A percentile compares a stretch with the other conserved stretches of the same genome.
Conservation (phyloP, 2,888 invertebrate species). For the Patella ulyssiponensis region DNA sequence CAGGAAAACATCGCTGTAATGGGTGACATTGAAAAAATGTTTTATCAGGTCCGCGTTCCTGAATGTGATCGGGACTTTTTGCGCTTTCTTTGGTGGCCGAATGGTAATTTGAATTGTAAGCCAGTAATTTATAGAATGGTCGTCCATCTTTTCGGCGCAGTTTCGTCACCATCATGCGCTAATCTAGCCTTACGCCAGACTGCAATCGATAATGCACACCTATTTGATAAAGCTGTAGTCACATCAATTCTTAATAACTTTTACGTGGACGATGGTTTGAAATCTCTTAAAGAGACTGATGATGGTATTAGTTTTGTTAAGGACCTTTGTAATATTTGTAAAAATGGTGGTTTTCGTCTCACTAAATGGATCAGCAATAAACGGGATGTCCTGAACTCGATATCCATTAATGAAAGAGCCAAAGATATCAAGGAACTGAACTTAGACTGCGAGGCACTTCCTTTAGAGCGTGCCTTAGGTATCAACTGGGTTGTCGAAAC, state of each 20-base stretch:
- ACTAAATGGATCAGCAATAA: conserved; percentile 40
- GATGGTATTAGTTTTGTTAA: conserved; percentile 6
- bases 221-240: neutral
- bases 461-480: conserved; percentile 40
- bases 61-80: conserved; percentile 27
- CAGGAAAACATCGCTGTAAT: conserved; percentile 30
- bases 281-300: neutral
- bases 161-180: conserved; percentile 21
- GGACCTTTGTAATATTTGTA: neutral
- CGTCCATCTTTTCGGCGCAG: conserved; percentile 23
- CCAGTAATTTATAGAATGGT: conserved; percentile 21
- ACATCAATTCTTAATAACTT: conserved; percentile 23
- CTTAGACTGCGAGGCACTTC: conserved; percentile 19
- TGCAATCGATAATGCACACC: neutral
- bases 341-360: conserved; percentile 33
- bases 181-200: conserved; percentile 19
- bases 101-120: neutral
- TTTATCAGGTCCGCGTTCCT: conserved; percentile 30
- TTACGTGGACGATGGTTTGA: conserved; percentile 32
- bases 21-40: conserved; percentile 37
- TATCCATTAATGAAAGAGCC: conserved; percentile 33
- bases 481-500: conserved; percentile 40
- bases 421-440: conserved; percentile 19
- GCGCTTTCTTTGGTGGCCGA: conserved; percentile 30
- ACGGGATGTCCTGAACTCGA: conserved; percentile 33